Evolutionary conservation across 2,113 vertebrate genomes (phyloP), one percentile per base, ranked within the genome.

Genomic region (Grantiella picta): DNA sequence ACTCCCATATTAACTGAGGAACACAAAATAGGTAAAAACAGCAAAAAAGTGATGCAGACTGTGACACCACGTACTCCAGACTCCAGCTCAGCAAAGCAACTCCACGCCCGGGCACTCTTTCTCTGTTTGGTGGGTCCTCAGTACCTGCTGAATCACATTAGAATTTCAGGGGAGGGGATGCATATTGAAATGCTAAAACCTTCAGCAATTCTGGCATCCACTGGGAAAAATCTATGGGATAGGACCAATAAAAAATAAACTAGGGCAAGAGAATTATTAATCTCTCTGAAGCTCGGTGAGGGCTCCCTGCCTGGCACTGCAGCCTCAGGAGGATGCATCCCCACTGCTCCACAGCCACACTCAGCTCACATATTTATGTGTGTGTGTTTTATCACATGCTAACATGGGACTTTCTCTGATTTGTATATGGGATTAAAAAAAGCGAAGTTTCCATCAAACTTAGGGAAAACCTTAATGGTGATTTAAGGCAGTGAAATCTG

Each of bases 401-500:
- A 91, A 84, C 86, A 73, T 75, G 53, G 91, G 93, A 36, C 75
- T 87, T 89, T 20, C 81, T 86, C 91, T 91, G 92, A 92, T 92
- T 94, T 96, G 88, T 95, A 96, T 90, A 75, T 5, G 22, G 61
- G 90, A 94, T 95, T 66, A 22, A 79, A 88, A 76, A 59, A 20
- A 11, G 5, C 2, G 6, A 91, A 95, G 77, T 89, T 94, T 92
- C 92, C 83, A 81, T 97, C 92, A 87, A 52, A 94, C 88, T 89
- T 92, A 61, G 7, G 19, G 91, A 93, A 82, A 88, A 75, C n/a
- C 90, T 95, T 96, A 92, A 87, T 90, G 90, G 81, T 97, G 97
- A 97, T 96, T 97, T 97, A 96, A 87, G n/a, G 60, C 94, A 79
- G 59, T 71, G 82, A 94, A 92, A 94, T 86, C 95, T 86, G 73